phyloP scores from a whole-genome alignment of 2,113 vertebrate genomes.

The Oryzias curvinotus region DNA sequence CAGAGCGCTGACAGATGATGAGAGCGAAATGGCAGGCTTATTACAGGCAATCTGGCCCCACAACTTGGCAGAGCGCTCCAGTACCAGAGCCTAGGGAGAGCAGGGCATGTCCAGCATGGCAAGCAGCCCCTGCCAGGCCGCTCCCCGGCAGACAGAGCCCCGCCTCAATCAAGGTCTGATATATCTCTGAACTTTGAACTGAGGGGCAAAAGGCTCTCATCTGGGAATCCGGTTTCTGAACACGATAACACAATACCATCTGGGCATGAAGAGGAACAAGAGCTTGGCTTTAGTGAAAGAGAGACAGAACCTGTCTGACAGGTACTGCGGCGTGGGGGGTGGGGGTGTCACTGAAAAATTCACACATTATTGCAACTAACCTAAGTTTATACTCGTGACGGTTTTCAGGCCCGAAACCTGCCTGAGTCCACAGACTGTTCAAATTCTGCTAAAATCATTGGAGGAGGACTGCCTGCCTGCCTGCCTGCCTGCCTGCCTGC shows the following conservation, averaged over 20 bases:
- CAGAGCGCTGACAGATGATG: conserved; percentile 76
- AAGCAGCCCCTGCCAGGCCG: conserved; percentile 60
- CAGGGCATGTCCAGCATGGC: conserved; percentile 69
- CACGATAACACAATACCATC: conserved; percentile 64
- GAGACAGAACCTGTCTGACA: conserved; percentile 57
- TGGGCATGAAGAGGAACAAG: conserved; percentile 53
- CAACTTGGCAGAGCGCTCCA: conserved; percentile 66
- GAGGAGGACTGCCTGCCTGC: conserved; percentile 54
- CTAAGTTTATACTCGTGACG: conserved; percentile 16
- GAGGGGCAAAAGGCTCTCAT: conserved; percentile 55
- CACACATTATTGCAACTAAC: conserved; percentile 29
- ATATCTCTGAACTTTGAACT: conserved; percentile 72
- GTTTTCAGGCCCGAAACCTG: conserved; percentile 20
- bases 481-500: conserved; percentile 50
- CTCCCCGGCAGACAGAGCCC: conserved; percentile 57
- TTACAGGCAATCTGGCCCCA: conserved; percentile 73
- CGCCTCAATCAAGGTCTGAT: conserved; percentile 68
- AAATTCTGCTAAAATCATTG: conserved; percentile 46
- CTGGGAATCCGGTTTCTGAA: conserved; percentile 49
- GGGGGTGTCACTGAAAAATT: conserved; percentile 10
- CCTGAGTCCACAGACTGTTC: conserved; percentile 6
- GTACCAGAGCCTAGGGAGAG: conserved; percentile 71
- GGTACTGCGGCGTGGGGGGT: conserved; percentile 27
- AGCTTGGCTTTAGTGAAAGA: conserved; percentile 49
- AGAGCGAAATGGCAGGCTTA: conserved; percentile 72